Evolutionary conservation across 2,888 invertebrate genomes (phyloP).

Genomic region (Nudaria mundana): DNA sequence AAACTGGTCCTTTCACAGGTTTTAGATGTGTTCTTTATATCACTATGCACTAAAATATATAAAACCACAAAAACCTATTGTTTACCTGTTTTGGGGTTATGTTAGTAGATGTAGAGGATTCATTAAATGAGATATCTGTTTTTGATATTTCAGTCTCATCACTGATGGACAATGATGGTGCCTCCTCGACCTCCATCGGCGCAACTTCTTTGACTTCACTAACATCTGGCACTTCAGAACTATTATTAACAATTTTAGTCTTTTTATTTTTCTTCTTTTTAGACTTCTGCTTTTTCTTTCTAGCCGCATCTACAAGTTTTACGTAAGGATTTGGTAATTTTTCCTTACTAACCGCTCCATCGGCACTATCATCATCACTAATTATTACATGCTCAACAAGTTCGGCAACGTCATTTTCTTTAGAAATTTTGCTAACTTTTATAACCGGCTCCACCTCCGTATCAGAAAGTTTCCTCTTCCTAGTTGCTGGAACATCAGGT

Average conservation of each 20-base stretch:
- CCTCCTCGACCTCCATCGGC: conserved; percentile 50
- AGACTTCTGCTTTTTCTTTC: conserved; percentile 64
- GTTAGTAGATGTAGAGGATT: conserved; percentile 40
- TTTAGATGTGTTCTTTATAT: no score
- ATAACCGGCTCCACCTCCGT: conserved; percentile 52
- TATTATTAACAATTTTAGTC: conserved; percentile 21
- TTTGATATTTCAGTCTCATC: conserved; percentile 15
- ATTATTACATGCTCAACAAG: conserved; percentile 58
- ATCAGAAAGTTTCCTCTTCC: conserved; percentile 71
- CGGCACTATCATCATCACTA: conserved; percentile 66
- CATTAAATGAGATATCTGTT: conserved; percentile 56
- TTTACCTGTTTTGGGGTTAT: conserved; percentile 69
- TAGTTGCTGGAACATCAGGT: conserved; percentile 47
- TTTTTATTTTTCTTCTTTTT: conserved; percentile 47
- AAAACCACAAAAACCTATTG: background rate
- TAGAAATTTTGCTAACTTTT: conserved; percentile 65
- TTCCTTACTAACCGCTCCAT: conserved; percentile 31
- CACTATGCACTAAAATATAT: background rate
- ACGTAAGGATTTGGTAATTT: conserved; percentile 63
- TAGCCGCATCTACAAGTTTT: conserved; percentile 63
- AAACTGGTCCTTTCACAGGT: no score
- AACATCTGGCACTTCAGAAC: conserved; percentile 22
- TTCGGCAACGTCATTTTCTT: conserved; percentile 57
- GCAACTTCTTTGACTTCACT: conserved; percentile 34
- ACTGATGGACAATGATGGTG: conserved; percentile 7